These are phyloP conservation scores for Rhinophrynus dorsalis DNA, from an alignment of 2,797 vertebrate species.

Conservation along the genomic window DNA sequence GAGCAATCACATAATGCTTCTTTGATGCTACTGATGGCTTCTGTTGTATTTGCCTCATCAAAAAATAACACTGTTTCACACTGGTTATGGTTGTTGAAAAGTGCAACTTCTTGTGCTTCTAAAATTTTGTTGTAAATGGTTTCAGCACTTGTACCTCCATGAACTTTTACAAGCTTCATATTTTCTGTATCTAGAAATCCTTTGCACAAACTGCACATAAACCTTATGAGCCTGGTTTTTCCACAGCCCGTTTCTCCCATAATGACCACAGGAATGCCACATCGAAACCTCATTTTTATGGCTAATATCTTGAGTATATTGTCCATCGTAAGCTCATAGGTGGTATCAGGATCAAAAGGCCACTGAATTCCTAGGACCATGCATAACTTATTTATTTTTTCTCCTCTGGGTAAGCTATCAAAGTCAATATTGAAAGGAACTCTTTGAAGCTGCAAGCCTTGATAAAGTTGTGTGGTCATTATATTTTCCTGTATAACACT, in stretches of 20 bases:
- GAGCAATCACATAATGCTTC: slow-evolving; percentile 90
- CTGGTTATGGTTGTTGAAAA: slow-evolving; percentile 70
- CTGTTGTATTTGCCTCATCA: slow-evolving; percentile 94
- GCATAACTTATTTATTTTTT: slow-evolving; percentile 86
- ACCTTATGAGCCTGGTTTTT: slow-evolving; percentile 91
- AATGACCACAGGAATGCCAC: slow-evolving; percentile 91
- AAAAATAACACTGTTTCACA: slow-evolving; percentile 92
- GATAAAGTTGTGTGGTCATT: slow-evolving; percentile 77
- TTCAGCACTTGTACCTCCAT: slow-evolving; percentile 87
- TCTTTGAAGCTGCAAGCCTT: slow-evolving; percentile 74
- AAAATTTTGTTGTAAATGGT: slow-evolving; percentile 80
- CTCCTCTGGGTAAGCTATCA: slow-evolving; percentile 74
- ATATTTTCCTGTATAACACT: slow-evolving; percentile 75
- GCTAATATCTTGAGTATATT: slow-evolving; percentile 93
- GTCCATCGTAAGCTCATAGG: slow-evolving; percentile 92
- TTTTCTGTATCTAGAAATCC: slow-evolving; percentile 71
- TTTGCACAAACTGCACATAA: slow-evolving; percentile 82
- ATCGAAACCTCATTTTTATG: slow-evolving; percentile 95
- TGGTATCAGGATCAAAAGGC: slow-evolving; percentile 82
- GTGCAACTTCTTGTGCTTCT: slow-evolving; percentile 77
- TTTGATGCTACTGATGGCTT: slow-evolving; percentile 91
- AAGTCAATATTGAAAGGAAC: slow-evolving; percentile 90
- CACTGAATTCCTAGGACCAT: slow-evolving; percentile 81
- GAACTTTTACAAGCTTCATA: slow-evolving; percentile 92
- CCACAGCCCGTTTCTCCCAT: slow-evolving; percentile 98